A percentile compares a stretch with the other conserved stretches of the same genome.
Evolutionary conservation across 1,140 invertebrate genomes (phyloP).

Genomic region (Asobara japonica): DNA sequence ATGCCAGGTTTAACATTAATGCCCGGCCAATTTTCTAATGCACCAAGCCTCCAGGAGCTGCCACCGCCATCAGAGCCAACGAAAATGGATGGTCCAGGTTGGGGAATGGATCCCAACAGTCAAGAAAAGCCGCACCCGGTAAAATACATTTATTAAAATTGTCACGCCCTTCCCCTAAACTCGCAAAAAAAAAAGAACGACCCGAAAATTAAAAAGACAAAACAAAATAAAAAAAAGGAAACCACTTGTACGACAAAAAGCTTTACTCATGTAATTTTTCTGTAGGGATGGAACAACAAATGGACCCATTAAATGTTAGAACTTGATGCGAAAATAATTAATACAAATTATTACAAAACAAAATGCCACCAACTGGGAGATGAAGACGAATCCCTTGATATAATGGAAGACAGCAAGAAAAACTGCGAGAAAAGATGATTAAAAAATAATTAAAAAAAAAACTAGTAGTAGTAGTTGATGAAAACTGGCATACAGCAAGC

Average conservation of each 20-base stretch:
- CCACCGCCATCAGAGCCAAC: slow-evolving; percentile 54
- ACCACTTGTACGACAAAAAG: neutral
- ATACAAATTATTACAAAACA: slow-evolving; percentile 7
- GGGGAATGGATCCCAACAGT: slow-evolving; percentile 58
- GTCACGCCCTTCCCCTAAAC: neutral
- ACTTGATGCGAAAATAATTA: slow-evolving; percentile 27
- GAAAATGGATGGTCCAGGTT: slow-evolving; percentile 60
- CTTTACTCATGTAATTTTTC: slow-evolving; percentile 35
- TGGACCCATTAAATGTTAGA: slow-evolving; percentile 54
- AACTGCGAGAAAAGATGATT: slow-evolving; percentile 7
- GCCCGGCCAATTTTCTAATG: slow-evolving; percentile 55
- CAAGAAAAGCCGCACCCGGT: slow-evolving; percentile 65
- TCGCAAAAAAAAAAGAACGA: neutral
- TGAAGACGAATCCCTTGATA: slow-evolving; percentile 45
- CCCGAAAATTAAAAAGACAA: neutral
- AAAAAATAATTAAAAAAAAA: slow-evolving; percentile 30
- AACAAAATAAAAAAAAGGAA: neutral
- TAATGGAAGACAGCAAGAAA: slow-evolving; percentile 32
- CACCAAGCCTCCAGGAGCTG: slow-evolving; percentile 56
- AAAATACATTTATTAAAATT: slow-evolving; percentile 33
- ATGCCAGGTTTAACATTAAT: slow-evolving; percentile 59
- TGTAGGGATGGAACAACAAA: slow-evolving; percentile 61
- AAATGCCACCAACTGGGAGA: slow-evolving; percentile 38
- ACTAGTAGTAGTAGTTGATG: slow-evolving; percentile 51
- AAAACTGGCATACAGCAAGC: slow-evolving; percentile 45